phyloP scores from a whole-genome alignment of 2,797 vertebrate genomes.

The Leucoraja ocellata region DNA sequence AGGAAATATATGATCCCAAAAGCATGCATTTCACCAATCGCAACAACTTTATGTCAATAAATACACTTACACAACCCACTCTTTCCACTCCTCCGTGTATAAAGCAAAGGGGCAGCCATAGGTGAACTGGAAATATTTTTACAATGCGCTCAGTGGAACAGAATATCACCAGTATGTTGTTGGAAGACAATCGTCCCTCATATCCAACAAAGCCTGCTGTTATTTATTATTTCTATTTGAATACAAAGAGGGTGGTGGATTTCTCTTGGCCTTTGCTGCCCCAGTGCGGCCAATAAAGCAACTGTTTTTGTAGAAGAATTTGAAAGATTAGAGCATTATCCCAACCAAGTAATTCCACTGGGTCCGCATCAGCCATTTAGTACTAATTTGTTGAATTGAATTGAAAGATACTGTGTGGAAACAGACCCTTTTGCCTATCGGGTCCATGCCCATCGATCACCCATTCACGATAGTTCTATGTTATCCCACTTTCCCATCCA shows the following conservation, averaged over 20 bases:
- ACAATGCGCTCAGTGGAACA: neutral
- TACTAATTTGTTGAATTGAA: no score
- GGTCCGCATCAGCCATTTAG: no score
- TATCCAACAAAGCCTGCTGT: neutral
- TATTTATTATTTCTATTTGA: neutral
- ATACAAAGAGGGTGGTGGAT: neutral
- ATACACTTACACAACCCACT: neutral
- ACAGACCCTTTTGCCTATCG: no score
- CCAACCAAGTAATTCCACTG: no score
- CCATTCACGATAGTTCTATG: no score
- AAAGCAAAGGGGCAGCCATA: neutral
- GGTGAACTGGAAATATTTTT: neutral
- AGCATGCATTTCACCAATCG: neutral
- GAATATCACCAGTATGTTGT: no score
- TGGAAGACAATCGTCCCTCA: neutral
- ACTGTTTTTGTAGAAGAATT: neutral
- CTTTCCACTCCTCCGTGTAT: neutral
- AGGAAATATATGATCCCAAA: neutral
- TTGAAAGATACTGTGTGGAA: no score
- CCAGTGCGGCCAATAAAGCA: neutral
- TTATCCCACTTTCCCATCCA: no score
- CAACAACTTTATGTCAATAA: neutral
- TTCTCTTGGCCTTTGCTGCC: constrained; percentile 16
- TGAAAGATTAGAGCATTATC: no score
- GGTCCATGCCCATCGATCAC: no score